These are phyloP conservation scores for Parnassius smintheus DNA, from an alignment of 2,888 invertebrate genomes.

Conservation along the genomic window DNA sequence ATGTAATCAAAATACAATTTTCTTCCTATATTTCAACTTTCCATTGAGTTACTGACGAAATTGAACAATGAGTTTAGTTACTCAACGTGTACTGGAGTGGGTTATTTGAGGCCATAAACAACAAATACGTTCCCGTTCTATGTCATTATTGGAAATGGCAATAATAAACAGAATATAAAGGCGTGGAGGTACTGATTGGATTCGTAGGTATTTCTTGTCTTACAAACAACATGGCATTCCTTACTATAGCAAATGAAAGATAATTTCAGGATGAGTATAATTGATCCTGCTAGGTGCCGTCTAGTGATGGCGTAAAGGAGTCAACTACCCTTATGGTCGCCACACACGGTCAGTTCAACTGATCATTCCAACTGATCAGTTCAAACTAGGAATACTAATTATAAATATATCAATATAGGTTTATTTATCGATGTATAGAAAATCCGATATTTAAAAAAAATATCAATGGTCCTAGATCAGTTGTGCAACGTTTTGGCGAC, in stretches of 20 bases:
- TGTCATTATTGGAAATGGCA: conserved; percentile 19
- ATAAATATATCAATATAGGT: no score
- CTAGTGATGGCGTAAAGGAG: no score
- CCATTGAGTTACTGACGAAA: conserved; percentile 9
- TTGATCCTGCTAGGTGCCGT: no score
- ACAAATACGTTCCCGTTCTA: conserved; percentile 18
- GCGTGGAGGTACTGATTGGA: conserved; percentile 15
- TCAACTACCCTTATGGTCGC: no score
- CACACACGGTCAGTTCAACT: no score
- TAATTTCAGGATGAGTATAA: no score
- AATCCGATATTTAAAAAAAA: no score
- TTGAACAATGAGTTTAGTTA: conserved; percentile 16
- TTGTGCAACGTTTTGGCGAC: no score
- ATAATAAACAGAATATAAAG: conserved; percentile 8
- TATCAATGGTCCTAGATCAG: no score
- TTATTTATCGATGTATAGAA: no score
- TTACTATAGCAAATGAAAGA: not conserved
- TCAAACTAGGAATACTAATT: no score
- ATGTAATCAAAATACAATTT: conserved; percentile 12
- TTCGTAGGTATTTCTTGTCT: conserved; percentile 2
- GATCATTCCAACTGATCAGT: no score
- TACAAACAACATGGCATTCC: not conserved
- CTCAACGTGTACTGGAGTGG: conserved; percentile 21
- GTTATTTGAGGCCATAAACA: conserved; percentile 33
- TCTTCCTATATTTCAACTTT: conserved; percentile 4